phyloP scores from a whole-genome alignment of 2,888 invertebrate species.

The Drosophila anomalata region DNA sequence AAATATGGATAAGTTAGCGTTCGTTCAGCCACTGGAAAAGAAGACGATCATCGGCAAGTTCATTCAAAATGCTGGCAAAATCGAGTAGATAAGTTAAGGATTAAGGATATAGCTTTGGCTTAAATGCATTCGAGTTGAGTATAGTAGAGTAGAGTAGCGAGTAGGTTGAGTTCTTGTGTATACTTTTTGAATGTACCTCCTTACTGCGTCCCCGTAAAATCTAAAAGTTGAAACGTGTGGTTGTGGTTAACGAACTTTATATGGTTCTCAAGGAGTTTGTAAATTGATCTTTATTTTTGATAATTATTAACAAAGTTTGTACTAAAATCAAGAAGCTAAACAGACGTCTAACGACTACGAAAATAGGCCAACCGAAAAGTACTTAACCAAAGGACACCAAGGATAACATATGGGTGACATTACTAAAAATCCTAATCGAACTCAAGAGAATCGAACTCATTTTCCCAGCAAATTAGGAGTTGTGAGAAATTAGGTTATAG shows the following conservation, averaged over 20 bases:
- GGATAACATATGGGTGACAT: neutral
- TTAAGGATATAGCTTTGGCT: slow-evolving; percentile 58
- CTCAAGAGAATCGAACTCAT: slow-evolving; percentile 5
- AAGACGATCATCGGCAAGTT: slow-evolving; percentile 39
- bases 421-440: slow-evolving; percentile 37
- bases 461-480: slow-evolving; percentile 37
- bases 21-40: slow-evolving; percentile 39
- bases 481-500: slow-evolving; percentile 34
- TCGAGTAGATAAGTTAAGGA: slow-evolving; percentile 45
- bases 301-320: neutral
- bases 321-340: neutral
- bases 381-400: slow-evolving; percentile 6
- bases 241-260: slow-evolving; percentile 70
- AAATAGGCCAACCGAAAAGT: slow-evolving; percentile 16
- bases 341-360: slow-evolving; percentile 40
- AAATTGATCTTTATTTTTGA: neutral
- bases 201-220: slow-evolving; percentile 84
- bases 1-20: slow-evolving; percentile 14
- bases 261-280: slow-evolving; percentile 25
- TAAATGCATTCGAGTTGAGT: slow-evolving; percentile 45
- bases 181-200: slow-evolving; percentile 83
- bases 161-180: slow-evolving; percentile 78
- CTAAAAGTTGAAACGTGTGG: slow-evolving; percentile 81
- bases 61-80: slow-evolving; percentile 35
- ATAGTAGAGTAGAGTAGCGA: slow-evolving; percentile 53